phyloP scores from a whole-genome alignment of 2,113 vertebrate genomes.

The Mesembrinibis cayennensis region DNA sequence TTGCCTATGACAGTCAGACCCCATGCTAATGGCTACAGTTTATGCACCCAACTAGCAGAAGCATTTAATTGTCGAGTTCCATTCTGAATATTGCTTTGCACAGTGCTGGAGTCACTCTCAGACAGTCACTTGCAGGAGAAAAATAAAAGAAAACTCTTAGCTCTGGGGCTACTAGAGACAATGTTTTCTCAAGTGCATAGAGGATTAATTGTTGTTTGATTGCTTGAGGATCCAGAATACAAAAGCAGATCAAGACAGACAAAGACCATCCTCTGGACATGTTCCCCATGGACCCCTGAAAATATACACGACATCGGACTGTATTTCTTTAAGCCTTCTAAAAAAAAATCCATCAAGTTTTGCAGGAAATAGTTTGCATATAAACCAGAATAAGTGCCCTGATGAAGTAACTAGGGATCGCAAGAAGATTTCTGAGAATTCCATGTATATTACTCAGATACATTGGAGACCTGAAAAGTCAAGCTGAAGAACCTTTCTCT shows the following conservation, averaged over 20 bases:
- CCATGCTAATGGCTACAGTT: not conserved
- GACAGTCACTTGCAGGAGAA: not conserved
- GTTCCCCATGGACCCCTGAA: not conserved
- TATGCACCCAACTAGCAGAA: not conserved
- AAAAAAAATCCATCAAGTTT: not conserved
- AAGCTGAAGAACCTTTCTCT: not conserved
- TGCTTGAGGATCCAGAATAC: not conserved
- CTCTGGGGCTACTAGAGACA: not conserved
- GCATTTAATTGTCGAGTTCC: not conserved
- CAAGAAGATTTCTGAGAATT: not conserved
- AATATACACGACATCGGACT: fast-evolving
- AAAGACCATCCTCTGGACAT: not conserved
- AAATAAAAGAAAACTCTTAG: not conserved
- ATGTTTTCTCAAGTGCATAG: not conserved
- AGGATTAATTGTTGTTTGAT: not conserved
- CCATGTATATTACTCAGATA: not conserved
- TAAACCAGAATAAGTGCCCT: not conserved
- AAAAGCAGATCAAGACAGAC: not conserved
- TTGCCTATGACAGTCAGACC: not conserved
- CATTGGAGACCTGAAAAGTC: not conserved
- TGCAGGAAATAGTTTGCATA: not conserved
- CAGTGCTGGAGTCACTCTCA: not conserved
- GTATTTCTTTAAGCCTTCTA: not conserved
- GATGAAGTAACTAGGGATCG: not conserved
- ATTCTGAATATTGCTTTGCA: not conserved